Base-by-base conservation (phyloP, 2,797 vertebrate species). In the Gymnothorax reevesii region DNA sequence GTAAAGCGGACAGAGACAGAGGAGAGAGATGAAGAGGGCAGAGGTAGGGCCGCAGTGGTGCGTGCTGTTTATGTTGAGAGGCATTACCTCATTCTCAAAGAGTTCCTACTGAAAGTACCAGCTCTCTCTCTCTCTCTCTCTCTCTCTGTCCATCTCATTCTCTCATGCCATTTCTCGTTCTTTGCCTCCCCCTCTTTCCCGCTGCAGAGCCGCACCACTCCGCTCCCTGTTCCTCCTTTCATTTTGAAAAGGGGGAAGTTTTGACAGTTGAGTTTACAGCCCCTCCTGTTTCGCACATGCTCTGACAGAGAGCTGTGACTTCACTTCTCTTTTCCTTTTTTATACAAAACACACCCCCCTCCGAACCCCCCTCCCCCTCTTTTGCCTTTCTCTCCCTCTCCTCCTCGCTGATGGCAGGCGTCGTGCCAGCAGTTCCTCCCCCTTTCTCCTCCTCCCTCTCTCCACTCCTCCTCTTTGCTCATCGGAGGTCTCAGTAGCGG, bases 391-490 rank as follows among this genome's bases (percentile, higher is more conserved):
- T 82, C 71, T 69, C 49, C 10, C 62, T 33, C 62, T 55, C 82
- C 59, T 89, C 73, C 83, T n/a, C 59, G 33, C 69, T 17, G 85
- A 55, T 20, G 57, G 33, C 60, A 27, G 73, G n/a, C 55, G 80
- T 83, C 82, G 64, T 27, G 62, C 52, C 57, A 42, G 83, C 2
- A 77, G 57, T 62, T 20, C 60, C 59, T 60, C 59, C 10, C 57
- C 9, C 12, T 64, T 22, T 64, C 62, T 64, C 73, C 2, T 5
- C 42, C 13, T 82, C 55, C 60, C 73, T 69, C 42, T 33, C 69
- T 89, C 85, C 87, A 92, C 87, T 89, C 94, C 57, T 87, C 91
- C 52, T 60, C 86, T 0, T 89, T 94, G 84, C 90, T 95, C 85
- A 90, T 92, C 83, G 88, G 90, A 80, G 89, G 94, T 75, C 90